phyloP scores from a whole-genome alignment of 2,113 vertebrate genomes.

The Nyctereutes procyonoides region DNA sequence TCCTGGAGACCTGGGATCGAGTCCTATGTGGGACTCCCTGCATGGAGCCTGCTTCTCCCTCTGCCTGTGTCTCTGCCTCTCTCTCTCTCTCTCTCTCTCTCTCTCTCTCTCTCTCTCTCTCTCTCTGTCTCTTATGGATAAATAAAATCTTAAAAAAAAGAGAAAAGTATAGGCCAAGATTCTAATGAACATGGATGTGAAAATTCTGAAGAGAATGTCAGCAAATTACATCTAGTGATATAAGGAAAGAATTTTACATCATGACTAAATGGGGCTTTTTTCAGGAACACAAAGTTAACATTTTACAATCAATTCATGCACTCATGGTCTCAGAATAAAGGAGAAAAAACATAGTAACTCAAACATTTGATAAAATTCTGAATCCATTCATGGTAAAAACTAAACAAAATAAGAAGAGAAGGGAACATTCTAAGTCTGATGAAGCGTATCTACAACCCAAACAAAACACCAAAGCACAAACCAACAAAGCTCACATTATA shows the following conservation, averaged over 20 bases:
- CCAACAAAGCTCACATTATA: background rate
- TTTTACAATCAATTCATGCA: background rate
- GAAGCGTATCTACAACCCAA: background rate
- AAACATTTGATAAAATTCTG: background rate
- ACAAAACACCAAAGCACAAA: background rate
- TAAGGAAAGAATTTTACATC: background rate
- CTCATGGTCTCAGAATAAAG: background rate
- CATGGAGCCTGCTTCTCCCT: too few species aligned
- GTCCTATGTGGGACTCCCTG: fast-evolving
- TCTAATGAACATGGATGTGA: background rate
- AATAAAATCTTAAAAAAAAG: too few species aligned
- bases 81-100: too few species aligned
- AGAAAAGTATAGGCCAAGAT: background rate
- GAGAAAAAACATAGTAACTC: background rate
- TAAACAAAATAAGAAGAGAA: background rate
- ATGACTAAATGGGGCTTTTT: background rate
- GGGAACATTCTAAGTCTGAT: background rate
- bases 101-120: too few species aligned
- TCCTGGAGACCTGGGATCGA: too few species aligned
- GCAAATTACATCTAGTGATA: background rate
- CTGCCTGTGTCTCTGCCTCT: too few species aligned
- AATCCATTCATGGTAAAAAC: background rate
- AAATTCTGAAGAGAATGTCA: background rate
- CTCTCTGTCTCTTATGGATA: too few species aligned
- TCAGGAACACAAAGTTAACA: background rate